Evolutionary conservation across 2,113 vertebrate species (phyloP), one percentile per base, ranked within the genome.

Genomic region (Embiotoca jacksoni): DNA sequence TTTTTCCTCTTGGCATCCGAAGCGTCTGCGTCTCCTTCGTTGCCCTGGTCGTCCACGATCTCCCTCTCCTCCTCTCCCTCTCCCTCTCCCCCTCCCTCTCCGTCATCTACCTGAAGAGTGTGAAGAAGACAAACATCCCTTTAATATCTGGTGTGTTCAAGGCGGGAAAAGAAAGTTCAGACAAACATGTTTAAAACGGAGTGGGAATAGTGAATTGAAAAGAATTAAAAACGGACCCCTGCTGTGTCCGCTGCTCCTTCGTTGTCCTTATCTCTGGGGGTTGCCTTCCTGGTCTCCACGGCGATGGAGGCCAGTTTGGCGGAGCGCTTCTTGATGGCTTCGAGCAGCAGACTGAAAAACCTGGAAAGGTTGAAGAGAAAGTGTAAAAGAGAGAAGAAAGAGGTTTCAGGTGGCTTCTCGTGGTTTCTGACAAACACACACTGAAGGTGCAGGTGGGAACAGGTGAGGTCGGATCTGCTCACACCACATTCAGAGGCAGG

Each of bases 21-120:
- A 5, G 98, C 98, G 8, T 99, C 98, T 0, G 96, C 93, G 13
- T 99, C 98, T 0, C 97, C 98, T 92, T 99, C 98, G 7, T 97
- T 94, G 5, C 93, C 96, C 81, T 96, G 95, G 11, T 95, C 97
- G 0, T 98, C 96, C 49, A 97, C 94, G 2, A 96, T 93, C 59
- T 82, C 92, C 32, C 64, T 87, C 13, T 94, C 93, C 1, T 95
- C 96, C 16, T 96, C n/a, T n/a, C n/a, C n/a, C n/a, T n/a, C n/a
- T n/a, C n/a, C 96, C 23, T 23, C 23, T 23, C 23, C 23, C 23
- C 23, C 23, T 46, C 68, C 92, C 1, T 86, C 89, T 0, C 49
- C 89, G 0, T 95, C 95, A 31, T 87, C 85, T 35, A 69, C 58
- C 65, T 93, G 83, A 32, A 5, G n/a, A 70, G 50, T 1, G 55